phyloP scores from a whole-genome alignment of 1,140 invertebrate genomes.

The Patella vulgata region DNA sequence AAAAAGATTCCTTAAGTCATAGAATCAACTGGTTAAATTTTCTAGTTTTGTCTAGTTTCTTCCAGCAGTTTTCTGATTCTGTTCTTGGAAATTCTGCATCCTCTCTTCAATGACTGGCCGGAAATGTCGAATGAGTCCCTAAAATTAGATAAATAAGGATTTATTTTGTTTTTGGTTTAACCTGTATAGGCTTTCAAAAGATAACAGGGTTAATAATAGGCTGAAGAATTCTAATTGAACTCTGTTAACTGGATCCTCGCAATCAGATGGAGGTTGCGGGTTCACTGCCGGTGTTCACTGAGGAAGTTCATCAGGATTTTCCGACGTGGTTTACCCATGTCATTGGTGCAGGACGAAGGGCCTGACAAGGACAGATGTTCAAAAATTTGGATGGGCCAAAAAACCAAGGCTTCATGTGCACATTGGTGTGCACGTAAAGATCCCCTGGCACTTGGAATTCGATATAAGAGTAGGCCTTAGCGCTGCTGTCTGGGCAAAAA shows the following conservation, averaged over 20 bases:
- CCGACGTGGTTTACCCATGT: too few relatives aligned
- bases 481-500: too few relatives aligned
- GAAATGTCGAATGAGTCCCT: constrained; percentile 96
- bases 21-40: too few relatives aligned
- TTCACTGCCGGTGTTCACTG: too few relatives aligned
- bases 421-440: too few relatives aligned
- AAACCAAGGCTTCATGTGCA: too few relatives aligned
- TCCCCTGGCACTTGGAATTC: too few relatives aligned
- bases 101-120: constrained; percentile 88
- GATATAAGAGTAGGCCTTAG: too few relatives aligned
- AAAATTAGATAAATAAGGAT: constrained; percentile 43
- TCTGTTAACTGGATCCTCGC: not conserved
- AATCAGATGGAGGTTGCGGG: not conserved
- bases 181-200: not conserved
- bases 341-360: too few relatives aligned
- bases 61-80: constrained; percentile 22
- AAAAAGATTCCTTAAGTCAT: too few relatives aligned
- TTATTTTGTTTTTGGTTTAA: not conserved
- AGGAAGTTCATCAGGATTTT: too few relatives aligned
- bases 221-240: not conserved
- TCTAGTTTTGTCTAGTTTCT: too few relatives aligned
- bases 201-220: not conserved
- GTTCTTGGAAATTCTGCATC: constrained; percentile 63
- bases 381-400: not conserved
- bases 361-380: not conserved